Percentiles rank a stretch among this genome's conserved stretches.
Conservation (phyloP, 2,797 vertebrate genomes). For the Rhinatrema bivittatum region DNA sequence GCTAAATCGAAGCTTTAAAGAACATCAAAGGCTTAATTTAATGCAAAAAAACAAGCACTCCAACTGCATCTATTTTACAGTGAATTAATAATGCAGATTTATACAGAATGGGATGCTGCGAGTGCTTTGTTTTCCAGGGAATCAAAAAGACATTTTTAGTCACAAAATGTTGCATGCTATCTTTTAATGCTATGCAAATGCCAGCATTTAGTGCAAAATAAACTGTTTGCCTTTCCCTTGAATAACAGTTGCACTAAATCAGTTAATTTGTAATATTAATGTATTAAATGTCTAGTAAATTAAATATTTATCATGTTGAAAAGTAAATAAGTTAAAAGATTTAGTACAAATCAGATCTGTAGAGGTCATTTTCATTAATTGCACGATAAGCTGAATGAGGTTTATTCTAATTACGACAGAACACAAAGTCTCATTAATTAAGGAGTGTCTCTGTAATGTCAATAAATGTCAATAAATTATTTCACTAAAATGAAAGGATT, state of each 20-base stretch:
- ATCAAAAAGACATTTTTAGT: constrained; percentile 27
- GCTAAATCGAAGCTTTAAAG: constrained; percentile 66
- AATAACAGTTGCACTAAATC: constrained; percentile 19
- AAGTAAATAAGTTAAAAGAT: no score
- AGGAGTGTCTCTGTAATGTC: constrained; percentile 8
- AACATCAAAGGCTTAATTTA: constrained; percentile 72
- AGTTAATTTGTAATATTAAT: no score
- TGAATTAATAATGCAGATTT: constrained; percentile 65
- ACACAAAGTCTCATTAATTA: background rate
- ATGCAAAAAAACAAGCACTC: constrained; percentile 65
- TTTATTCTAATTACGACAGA: constrained; percentile 7
- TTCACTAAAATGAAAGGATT: no score
- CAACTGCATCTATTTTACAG: constrained; percentile 61
- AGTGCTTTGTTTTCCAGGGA: constrained; percentile 35
- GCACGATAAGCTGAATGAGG: background rate
- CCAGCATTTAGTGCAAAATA: constrained; percentile 10
- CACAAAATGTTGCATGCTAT: constrained; percentile 29
- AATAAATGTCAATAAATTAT: no score
- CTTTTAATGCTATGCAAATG: constrained; percentile 14
- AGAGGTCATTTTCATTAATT: constrained; percentile 16
- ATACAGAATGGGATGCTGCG: constrained; percentile 32
- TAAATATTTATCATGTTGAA: no score
- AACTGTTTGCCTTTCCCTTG: constrained; percentile 12
- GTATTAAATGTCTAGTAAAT: constrained; percentile 10
- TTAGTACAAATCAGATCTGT: no score